Evolutionary conservation across 1,140 invertebrate species (phyloP), one percentile per base, ranked within the genome.

Genomic region (Marisa cornuarietis): DNA sequence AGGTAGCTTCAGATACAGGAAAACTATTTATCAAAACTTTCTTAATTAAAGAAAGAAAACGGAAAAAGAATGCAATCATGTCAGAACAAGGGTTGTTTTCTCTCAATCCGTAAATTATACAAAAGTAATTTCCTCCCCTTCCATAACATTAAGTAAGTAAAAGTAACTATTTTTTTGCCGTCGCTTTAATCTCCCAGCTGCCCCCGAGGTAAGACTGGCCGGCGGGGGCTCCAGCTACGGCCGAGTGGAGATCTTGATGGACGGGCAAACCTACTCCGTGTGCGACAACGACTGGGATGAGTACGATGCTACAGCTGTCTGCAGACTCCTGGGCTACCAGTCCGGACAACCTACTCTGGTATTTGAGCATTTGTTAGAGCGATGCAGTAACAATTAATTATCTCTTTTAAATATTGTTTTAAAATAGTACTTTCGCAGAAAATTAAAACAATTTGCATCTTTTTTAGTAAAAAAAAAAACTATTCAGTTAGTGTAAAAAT

Each of bases 251-350:
- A 82, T 88, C 9, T 82, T 79, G 5, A 80, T 85, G 51, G 85
- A 87, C 42, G 81, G 85, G 4, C 71, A 80, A 26, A 85, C 79
- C 0, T 86, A 86, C 61, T 87, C 86, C 0, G 83, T 88, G 8
- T 88, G 87, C 79, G 85, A 85, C 61, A 84, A 84, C 51, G 79
- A 81, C 24, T 88, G 86, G 85, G 82, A 79, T 26, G 81, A 78
- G 9, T 84, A 82, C 71, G 83, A 85, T 65, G 85, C 85, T 20
- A 65, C 61, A 1, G 82, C 82, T n/a, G 83, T 82, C 4, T 86
- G 85, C 71, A 79, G 76, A 61, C 77, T 77, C 7, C 71, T 85
- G 10, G 84, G 84, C 16, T 83, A 79, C 65, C 42, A 18, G 8
- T 78, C 79, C 61, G 83, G 83, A 0, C 79, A 81, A 26, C 69